Evolutionary conservation across 1,140 invertebrate genomes (phyloP).

Genomic region (Megathymus violae): DNA sequence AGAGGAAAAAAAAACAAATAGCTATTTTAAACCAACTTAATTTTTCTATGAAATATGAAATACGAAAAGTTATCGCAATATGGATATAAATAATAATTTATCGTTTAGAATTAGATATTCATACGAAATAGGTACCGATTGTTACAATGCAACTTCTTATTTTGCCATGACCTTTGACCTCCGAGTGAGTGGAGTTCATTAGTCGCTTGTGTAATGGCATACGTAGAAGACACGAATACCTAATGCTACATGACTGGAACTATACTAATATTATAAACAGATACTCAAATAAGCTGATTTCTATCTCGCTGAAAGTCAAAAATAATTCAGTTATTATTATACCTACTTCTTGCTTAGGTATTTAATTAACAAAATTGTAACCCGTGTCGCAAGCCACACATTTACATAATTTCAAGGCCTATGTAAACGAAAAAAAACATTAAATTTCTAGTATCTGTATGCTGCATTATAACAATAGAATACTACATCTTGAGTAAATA

Average conservation of each 20-base stretch:
- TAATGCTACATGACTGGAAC: background rate
- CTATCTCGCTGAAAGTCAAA: background rate
- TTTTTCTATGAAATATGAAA: too few species aligned
- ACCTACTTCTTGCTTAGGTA: background rate
- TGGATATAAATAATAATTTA: background rate
- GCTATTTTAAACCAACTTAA: too few species aligned
- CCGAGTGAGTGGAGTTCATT: slow-evolving; percentile 10
- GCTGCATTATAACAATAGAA: background rate
- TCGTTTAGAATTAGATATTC: background rate
- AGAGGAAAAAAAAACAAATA: too few species aligned
- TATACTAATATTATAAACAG: background rate
- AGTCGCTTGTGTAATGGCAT: slow-evolving; percentile 12
- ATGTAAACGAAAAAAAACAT: background rate
- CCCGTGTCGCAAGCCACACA: background rate
- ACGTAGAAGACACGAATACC: background rate
- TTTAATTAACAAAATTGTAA: background rate
- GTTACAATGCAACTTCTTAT: slow-evolving; percentile 1
- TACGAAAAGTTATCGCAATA: too few species aligned
- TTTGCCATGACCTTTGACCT: slow-evolving; percentile 27
- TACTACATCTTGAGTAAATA: too few species aligned
- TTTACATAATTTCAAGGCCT: slow-evolving; percentile 2
- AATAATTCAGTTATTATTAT: background rate
- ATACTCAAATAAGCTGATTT: background rate
- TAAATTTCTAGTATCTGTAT: background rate
- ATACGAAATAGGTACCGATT: background rate